Base-by-base conservation (phyloP, 2,888 invertebrate genomes). In the Micoletzkya japonica region DNA sequence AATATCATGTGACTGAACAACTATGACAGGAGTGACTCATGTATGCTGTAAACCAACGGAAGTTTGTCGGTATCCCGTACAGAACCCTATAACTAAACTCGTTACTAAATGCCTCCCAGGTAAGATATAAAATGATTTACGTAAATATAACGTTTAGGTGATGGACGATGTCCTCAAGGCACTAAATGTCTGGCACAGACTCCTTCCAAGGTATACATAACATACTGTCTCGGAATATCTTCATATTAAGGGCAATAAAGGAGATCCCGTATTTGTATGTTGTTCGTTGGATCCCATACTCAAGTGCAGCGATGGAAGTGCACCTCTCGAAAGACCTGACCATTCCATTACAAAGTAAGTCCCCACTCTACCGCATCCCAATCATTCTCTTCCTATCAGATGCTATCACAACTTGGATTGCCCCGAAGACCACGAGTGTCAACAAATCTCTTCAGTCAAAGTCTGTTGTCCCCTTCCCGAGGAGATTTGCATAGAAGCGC, bases 141-240 rank as follows among this genome's bases (percentile, higher is more conserved):
- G 39, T n/a, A n/a, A n/a, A 39, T 39, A 39, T 10, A 17, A 10
- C 39, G 17, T 1, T 59, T 28, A 59, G 59, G 59, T 7, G 59
- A 59, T n/a, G 59, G 59, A n/a, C 59, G 59, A 7, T 59, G 59
- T 28, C 59, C 59, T 30, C n/a, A 14, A 20, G 59, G 59, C 26
- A 59, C 59, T 59, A 37, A 39, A 7, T 59, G 59, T 39, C 59
- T 59, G 28, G 39, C 39, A 20, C 44, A 37, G 2, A 17, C 59
- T 20, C 26, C 24, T 28, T 59, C 59, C 26, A 37, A 39, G 39
- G 37, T 39, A 2, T 17, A n/a, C n/a, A n/a, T n/a, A n/a, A n/a
- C n/a, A n/a, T n/a, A n/a, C n/a, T n/a, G n/a, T n/a, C n/a, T n/a
- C n/a, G n/a, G n/a, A n/a, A n/a, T n/a, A n/a, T n/a, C n/a, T n/a